Evolutionary conservation across 2,113 vertebrate species (phyloP).

Genomic region (Crotalus horridus): DNA sequence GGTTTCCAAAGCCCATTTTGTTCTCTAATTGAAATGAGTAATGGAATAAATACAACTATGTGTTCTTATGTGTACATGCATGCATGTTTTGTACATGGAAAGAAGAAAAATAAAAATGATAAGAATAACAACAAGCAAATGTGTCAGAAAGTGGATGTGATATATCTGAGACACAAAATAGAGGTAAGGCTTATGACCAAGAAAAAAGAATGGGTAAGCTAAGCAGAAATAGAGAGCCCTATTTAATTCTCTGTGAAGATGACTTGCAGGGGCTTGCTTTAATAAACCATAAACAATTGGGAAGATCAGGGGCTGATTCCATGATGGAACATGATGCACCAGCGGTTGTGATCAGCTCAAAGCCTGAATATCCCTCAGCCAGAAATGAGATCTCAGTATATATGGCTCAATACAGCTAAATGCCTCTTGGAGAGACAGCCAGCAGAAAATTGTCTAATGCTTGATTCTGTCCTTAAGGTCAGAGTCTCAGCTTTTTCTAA

Average conservation of each 20-base stretch:
- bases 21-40: background rate
- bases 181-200: conserved; percentile 14
- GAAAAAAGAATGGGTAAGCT: conserved; percentile 46
- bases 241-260: background rate
- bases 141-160: background rate
- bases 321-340: background rate
- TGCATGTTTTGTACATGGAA: background rate
- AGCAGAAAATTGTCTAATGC: background rate
- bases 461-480: background rate
- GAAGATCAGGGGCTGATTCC: background rate
- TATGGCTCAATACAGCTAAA: background rate
- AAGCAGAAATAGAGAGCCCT: background rate
- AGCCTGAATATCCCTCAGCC: background rate
- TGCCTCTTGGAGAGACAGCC: background rate
- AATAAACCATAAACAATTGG: background rate
- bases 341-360: background rate
- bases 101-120: background rate
- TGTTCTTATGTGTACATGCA: background rate
- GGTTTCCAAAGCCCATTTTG: background rate
- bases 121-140: background rate
- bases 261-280: background rate
- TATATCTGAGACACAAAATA: background rate
- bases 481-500: background rate
- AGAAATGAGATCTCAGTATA: background rate
- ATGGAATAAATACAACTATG: background rate